Evolutionary conservation across 2,797 vertebrate genomes (phyloP), one percentile per base, ranked within the genome.

Genomic region (Acridotheres tristis): DNA sequence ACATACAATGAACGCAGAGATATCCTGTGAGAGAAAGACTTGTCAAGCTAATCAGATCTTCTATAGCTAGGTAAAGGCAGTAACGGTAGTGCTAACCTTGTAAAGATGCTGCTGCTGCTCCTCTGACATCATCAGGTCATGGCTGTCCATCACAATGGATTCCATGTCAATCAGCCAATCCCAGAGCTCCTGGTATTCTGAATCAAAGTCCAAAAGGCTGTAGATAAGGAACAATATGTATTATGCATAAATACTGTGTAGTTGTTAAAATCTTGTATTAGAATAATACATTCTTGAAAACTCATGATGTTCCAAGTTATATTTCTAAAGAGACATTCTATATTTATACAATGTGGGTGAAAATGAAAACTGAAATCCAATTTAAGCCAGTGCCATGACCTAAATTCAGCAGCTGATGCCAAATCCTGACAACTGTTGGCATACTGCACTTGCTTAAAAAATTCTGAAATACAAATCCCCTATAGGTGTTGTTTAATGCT

Each of bases 131-230:
- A 99, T 98, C 98, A 99, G 98, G 98, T 99, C 98, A 82, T 99
- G 98, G 97, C 99, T 99, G 98, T 99, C 99, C 81, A 98, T 99
- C 96, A 99, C 98, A 8, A 99, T 98, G 97, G 99, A 99, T 96
- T 99, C 99, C 99, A 99, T 99, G 98, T 99, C 99, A 98, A 99
- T 99, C 98, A 99, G 98, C 99, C 99, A 99, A 98, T 99, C 99
- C 99, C 99, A 99, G 94, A 99, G 98, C 98, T 99, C 99, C 98
- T 99, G 99, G 97, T 98, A 99, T 95, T 99, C 99, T 16, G 98
- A 98, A 98, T 99, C 99, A 97, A 99, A 99, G 96, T 99, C 99
- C 97, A 99, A 99, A 97, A 99, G 98, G 98, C 99, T 99, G 97
- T 94, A 98, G 98, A 97, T 93, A 97, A 98, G 97, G 96, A 96